These are phyloP conservation scores for Enteromius viviparus DNA, from an alignment of 2,797 vertebrate genomes.

Conservation along the genomic window DNA sequence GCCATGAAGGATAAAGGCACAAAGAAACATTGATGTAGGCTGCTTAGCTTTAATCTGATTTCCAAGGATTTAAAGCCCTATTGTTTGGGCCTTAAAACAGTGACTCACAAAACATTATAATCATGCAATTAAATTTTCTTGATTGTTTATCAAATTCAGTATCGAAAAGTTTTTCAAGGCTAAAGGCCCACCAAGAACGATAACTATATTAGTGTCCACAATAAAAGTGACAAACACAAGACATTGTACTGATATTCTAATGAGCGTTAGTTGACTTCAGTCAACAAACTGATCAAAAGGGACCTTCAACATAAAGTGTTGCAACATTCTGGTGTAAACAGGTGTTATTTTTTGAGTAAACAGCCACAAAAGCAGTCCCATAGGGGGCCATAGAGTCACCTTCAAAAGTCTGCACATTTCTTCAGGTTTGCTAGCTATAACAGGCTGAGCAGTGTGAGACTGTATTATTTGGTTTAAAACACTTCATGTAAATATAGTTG, in stretches of 20 bases:
- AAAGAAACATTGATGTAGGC: conserved; percentile 26
- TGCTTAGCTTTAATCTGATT: conserved; percentile 14
- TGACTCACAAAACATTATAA: not conserved
- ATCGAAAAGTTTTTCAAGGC: not conserved
- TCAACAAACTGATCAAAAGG: no score
- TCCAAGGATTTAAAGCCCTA: not conserved
- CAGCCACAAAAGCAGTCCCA: not conserved
- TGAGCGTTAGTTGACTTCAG: no score
- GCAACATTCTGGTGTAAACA: not conserved
- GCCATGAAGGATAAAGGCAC: conserved; percentile 17
- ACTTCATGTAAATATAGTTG: not conserved
- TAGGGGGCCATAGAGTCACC: not conserved
- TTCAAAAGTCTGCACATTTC: not conserved
- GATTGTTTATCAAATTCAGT: not conserved
- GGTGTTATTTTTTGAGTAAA: not conserved
- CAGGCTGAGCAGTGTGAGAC: not conserved
- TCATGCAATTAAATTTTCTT: not conserved
- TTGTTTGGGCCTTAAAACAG: not conserved
- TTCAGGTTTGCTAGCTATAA: not conserved
- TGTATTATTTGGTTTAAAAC: not conserved
- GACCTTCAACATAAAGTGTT: no score
- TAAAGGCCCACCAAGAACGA: not conserved
- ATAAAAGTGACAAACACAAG: no score
- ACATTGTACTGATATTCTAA: no score
- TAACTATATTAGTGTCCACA: no score